Percentiles rank a stretch among this genome's conserved stretches.
Evolutionary conservation across 2,797 vertebrate species (phyloP).

Genomic region (Thunnus albacares): DNA sequence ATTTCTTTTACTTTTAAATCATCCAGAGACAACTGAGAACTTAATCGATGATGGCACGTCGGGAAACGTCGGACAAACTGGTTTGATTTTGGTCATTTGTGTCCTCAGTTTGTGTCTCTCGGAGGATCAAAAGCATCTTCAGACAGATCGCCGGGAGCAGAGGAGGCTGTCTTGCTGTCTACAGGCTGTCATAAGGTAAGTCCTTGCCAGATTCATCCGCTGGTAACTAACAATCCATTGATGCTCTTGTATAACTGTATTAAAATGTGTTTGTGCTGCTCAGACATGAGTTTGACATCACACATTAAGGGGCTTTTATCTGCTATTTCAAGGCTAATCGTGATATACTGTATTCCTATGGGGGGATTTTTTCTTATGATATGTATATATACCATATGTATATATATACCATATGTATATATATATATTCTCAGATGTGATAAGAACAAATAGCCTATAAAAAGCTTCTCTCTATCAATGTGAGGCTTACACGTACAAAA

Average conservation of each 20-base stretch:
- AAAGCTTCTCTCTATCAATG: neutral
- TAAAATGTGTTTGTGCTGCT: neutral
- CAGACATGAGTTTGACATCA: neutral
- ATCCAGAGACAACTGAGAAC: constrained; percentile 17
- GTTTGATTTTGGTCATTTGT: constrained; percentile 34
- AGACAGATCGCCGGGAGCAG: constrained; percentile 27
- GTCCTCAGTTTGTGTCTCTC: constrained; percentile 14
- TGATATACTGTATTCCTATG: neutral
- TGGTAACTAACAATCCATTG: neutral
- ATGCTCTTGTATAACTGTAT: neutral
- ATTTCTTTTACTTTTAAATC: neutral
- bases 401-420: neutral
- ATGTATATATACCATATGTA: neutral
- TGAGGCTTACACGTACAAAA: neutral
- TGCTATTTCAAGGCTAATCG: neutral
- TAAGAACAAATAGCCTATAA: too few species aligned
- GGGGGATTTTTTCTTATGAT: too few species aligned
- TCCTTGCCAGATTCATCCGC: neutral
- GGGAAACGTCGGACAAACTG: constrained; percentile 44
- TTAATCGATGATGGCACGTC: constrained; percentile 46
- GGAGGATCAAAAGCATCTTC: constrained; percentile 46
- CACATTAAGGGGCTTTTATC: neutral
- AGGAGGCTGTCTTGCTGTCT: constrained; percentile 37
- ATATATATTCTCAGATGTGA: too few species aligned
- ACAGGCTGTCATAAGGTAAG: constrained; percentile 57